A percentile compares a stretch with the other conserved stretches of the same genome.
phyloP scores from a whole-genome alignment of 2,888 invertebrate species.

The Octodonta nipae region DNA sequence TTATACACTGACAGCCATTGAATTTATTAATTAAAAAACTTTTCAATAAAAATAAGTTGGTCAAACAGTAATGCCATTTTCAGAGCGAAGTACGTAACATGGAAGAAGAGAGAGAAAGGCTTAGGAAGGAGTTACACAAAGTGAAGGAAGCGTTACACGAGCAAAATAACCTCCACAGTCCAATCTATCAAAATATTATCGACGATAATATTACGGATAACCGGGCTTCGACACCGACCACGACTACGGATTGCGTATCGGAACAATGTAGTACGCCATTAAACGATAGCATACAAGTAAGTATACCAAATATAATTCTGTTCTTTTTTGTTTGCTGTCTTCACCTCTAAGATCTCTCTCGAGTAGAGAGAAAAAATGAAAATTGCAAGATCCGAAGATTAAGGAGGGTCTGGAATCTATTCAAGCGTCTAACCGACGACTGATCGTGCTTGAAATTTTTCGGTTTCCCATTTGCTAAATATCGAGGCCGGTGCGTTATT shows the following conservation, averaged over 20 bases:
- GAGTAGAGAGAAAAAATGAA: no score
- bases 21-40: no score
- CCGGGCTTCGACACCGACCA: constrained; percentile 5
- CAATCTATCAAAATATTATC: constrained; percentile 17
- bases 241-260: constrained; percentile 12
- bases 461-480: no score
- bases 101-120: constrained; percentile 60
- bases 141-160: constrained; percentile 59
- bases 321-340: no score
- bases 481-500: no score
- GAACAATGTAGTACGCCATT: constrained; percentile 8
- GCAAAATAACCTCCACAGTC: constrained; percentile 35
- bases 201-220: constrained; percentile 15
- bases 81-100: constrained; percentile 61
- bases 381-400: no score
- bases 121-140: constrained; percentile 58
- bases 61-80: constrained; percentile 12
- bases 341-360: no score
- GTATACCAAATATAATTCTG: no score
- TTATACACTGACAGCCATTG: not conserved
- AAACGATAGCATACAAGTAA: constrained; percentile 12
- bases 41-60: constrained; percentile 1
- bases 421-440: no score
- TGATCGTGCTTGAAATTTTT: no score
- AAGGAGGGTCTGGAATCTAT: no score